Percentiles rank a stretch among this genome's conserved stretches.
Conservation (phyloP, 2,888 invertebrate species). For the Phyllotreta cruciferae region DNA sequence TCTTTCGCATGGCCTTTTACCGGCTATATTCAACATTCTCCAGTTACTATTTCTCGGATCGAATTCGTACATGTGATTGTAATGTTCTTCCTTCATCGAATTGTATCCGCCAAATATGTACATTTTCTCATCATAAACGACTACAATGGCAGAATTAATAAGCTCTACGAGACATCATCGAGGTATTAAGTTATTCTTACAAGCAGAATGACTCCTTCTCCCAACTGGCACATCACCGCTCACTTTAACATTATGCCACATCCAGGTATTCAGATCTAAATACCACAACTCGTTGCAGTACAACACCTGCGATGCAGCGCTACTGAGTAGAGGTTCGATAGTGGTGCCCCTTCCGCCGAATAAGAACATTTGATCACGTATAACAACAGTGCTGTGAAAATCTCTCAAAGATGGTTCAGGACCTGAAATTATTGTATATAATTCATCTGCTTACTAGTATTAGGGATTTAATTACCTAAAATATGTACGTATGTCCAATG, state of each 20-base stretch:
- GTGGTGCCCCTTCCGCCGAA: constrained; percentile 82
- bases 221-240: constrained; percentile 76
- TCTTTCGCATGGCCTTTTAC: constrained; percentile 69
- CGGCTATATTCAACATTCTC: constrained; percentile 67
- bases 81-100: constrained; percentile 77
- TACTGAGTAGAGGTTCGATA: constrained; percentile 62
- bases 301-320: constrained; percentile 72
- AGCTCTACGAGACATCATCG: not conserved
- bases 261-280: constrained; percentile 73
- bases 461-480: constrained; percentile 60
- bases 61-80: constrained; percentile 83
- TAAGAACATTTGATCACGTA: constrained; percentile 82
- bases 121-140: constrained; percentile 77
- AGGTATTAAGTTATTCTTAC: constrained; percentile 63
- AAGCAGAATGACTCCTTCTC: constrained; percentile 89
- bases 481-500: constrained; percentile 73
- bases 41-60: constrained; percentile 68
- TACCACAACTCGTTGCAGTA: constrained; percentile 81
- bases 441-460: no score
- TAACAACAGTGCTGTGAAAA: constrained; percentile 85
- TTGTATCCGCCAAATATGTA: constrained; percentile 93
- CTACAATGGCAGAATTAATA: constrained; percentile 62
- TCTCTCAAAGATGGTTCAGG: constrained; percentile 71
- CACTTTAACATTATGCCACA: constrained; percentile 72
- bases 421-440: constrained; percentile 42